These are phyloP conservation scores for Pachymerium ferrugineum DNA, from an alignment of 2,888 invertebrate genomes.

Conservation along the genomic window DNA sequence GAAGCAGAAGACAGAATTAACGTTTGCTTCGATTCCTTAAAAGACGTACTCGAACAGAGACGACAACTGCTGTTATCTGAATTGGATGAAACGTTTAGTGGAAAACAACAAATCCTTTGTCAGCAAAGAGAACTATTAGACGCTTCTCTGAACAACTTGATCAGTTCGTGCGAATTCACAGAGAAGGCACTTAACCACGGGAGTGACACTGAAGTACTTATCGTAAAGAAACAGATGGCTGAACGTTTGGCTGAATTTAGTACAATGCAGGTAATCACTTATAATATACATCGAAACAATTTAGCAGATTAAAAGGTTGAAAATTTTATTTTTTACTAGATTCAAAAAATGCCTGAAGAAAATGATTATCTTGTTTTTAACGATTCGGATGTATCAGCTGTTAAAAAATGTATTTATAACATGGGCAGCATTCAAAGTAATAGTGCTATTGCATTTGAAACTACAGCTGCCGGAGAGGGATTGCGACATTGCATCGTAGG, in stretches of 20 bases:
- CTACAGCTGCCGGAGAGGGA: conserved; percentile 48
- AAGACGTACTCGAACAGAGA: conserved; percentile 44
- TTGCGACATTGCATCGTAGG: conserved; percentile 45
- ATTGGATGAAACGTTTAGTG: conserved; percentile 43
- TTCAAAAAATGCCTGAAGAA: conserved; percentile 45
- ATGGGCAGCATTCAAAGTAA: conserved; percentile 47
- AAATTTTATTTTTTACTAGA: conserved; percentile 20
- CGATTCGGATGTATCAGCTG: conserved; percentile 42
- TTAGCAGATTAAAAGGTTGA: too few relatives aligned
- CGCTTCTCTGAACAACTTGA: conserved; percentile 47
- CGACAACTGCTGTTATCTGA: conserved; percentile 44
- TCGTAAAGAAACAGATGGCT: conserved; percentile 51
- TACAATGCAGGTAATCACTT: conserved; percentile 39
- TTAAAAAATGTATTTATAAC: conserved; percentile 43
- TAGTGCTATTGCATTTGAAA: conserved; percentile 48
- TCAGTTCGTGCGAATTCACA: conserved; percentile 50
- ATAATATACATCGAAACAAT: too few relatives aligned
- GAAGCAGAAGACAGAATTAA: conserved; percentile 44
- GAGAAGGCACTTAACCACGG: conserved; percentile 51
- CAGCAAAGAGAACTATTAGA: conserved; percentile 46
- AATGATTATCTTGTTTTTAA: conserved; percentile 45
- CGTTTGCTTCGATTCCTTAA: conserved; percentile 45
- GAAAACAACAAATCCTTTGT: conserved; percentile 45
- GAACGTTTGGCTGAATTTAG: conserved; percentile 48
- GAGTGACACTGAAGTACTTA: conserved; percentile 50